These are phyloP conservation scores for Sipha flava DNA, from an alignment of 1,140 invertebrate species.

Conservation along the genomic window DNA sequence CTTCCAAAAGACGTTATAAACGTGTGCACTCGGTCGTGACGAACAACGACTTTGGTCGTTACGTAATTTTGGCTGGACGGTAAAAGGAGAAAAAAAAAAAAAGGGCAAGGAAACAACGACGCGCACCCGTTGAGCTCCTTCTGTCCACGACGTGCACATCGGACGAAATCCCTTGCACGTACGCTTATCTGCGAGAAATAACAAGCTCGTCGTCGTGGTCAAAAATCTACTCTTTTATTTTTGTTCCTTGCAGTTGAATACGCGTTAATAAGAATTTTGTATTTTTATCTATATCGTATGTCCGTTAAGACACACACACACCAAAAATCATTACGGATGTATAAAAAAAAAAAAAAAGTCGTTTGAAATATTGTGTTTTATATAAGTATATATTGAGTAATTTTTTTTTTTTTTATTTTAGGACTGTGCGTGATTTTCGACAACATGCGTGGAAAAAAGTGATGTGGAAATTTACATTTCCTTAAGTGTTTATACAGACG, in stretches of 20 bases:
- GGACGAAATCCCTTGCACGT: neutral
- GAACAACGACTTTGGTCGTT: neutral
- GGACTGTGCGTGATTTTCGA: neutral
- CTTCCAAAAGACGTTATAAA: slow-evolving; percentile 3
- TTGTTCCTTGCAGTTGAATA: too few relatives aligned
- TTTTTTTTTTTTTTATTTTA: neutral
- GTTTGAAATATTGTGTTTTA: neutral
- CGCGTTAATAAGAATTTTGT: too few relatives aligned
- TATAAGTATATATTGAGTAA: neutral
- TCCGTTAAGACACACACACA: too few relatives aligned
- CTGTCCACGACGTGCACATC: neutral
- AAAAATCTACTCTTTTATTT: too few relatives aligned
- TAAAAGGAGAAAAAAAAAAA: neutral
- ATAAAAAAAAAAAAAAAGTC: neutral
- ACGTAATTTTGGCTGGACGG: neutral
- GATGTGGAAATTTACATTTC: neutral
- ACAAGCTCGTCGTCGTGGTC: too few relatives aligned
- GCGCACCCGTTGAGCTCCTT: neutral
- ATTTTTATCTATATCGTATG: too few relatives aligned
- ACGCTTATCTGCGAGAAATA: too few relatives aligned
- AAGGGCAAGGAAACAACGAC: neutral
- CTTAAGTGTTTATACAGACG: too few relatives aligned
- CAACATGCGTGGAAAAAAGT: neutral
- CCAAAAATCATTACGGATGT: too few relatives aligned
- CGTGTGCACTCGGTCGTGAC: neutral